These are phyloP conservation scores for Liolophura sinensis DNA, from an alignment of 1,140 invertebrate species.

Conservation along the genomic window DNA sequence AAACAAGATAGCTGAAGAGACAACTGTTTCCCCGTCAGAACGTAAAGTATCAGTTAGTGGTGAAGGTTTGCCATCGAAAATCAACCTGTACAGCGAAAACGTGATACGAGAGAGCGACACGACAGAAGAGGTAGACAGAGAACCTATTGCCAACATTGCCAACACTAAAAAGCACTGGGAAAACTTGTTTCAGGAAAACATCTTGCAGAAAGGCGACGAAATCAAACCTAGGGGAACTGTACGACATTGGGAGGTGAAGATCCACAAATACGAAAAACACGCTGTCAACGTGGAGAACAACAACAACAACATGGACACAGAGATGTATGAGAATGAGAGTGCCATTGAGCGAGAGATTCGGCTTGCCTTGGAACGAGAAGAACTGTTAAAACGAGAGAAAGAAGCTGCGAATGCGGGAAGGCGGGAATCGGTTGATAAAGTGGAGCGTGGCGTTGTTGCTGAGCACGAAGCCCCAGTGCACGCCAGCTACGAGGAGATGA, in stretches of 20 bases:
- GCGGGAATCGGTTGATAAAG: conserved; percentile 19
- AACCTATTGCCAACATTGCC: conserved; percentile 45
- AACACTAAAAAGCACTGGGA: conserved; percentile 48
- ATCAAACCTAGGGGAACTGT: conserved; percentile 14
- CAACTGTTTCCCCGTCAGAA: too few relatives aligned
- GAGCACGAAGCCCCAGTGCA: conserved; percentile 2
- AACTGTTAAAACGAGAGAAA: conserved; percentile 41
- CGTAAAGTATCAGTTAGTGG: too few relatives aligned
- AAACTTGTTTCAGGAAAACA: conserved; percentile 21
- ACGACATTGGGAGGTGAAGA: conserved; percentile 44
- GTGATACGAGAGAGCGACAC: conserved; percentile 43
- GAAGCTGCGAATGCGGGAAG: conserved; percentile 9
- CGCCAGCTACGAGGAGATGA: conserved; percentile 43
- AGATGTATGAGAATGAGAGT: conserved; percentile 58
- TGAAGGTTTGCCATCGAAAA: conserved; percentile 20
- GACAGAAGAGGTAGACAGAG: conserved; percentile 41
- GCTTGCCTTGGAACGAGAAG: conserved; percentile 62
- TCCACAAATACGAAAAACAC: conserved; percentile 8
- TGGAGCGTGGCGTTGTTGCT: conserved; percentile 29
- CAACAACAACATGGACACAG: conserved; percentile 22
- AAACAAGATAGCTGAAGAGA: too few relatives aligned
- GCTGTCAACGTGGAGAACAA: conserved; percentile 9
- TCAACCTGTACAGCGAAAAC: conserved; percentile 49
- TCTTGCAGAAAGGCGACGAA: conserved; percentile 7
- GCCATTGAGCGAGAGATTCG: conserved; percentile 66